phyloP scores from a whole-genome alignment of 1,140 invertebrate species.

The Microplitis mediator region DNA sequence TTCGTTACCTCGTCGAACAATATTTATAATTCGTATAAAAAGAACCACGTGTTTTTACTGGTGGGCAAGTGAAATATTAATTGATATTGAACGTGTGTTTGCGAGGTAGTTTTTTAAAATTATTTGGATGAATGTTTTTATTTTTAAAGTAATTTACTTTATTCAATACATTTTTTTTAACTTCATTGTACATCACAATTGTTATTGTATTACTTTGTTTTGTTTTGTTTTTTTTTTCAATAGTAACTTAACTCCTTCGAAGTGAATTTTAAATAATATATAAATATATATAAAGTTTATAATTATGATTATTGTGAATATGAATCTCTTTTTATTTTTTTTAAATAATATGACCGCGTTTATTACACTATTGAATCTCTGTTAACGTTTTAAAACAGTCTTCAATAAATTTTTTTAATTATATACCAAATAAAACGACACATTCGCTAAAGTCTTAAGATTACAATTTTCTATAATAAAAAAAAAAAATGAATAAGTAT shows the following conservation, averaged over 20 bases:
- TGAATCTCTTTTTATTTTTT: not conserved
- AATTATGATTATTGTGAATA: not conserved
- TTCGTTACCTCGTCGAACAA: conserved; percentile 21
- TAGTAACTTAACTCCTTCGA: too few relatives aligned
- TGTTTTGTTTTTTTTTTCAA: too few relatives aligned
- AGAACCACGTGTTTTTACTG: not conserved
- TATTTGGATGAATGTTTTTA: not conserved
- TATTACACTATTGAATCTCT: not conserved
- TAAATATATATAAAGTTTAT: too few relatives aligned
- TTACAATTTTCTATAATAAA: not conserved
- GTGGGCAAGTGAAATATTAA: not conserved
- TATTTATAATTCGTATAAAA: conserved; percentile 1
- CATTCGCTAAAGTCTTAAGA: not conserved
- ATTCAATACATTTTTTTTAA: too few relatives aligned
- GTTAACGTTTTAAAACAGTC: not conserved
- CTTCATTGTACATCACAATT: too few relatives aligned
- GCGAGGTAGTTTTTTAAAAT: not conserved
- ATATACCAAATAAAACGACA: not conserved
- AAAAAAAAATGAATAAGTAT: conserved; percentile 44
- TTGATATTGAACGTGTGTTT: not conserved
- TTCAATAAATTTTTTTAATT: not conserved
- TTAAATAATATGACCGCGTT: not conserved
- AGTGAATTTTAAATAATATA: too few relatives aligned
- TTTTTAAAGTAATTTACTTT: too few relatives aligned
- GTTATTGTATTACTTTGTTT: too few relatives aligned